These are phyloP conservation scores for Hipposideros armiger DNA, from an alignment of 2,113 vertebrate genomes.

Conservation along the genomic window DNA sequence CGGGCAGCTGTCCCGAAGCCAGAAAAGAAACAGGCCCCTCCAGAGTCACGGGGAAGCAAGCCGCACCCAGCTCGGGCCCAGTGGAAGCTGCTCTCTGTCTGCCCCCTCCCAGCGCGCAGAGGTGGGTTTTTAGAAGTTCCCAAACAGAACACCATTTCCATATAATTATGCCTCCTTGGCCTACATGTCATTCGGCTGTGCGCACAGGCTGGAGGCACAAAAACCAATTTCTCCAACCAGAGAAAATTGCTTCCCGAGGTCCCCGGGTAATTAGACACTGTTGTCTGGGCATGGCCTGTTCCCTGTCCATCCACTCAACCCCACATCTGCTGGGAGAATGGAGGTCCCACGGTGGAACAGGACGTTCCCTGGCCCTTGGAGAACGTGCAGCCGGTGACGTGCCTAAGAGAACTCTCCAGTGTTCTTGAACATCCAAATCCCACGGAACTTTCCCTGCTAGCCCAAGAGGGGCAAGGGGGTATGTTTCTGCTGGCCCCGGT, in stretches of 20 bases:
- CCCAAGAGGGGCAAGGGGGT: background rate
- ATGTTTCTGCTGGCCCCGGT: background rate
- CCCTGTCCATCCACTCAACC: background rate
- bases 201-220: slow-evolving; percentile 51
- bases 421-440: slow-evolving; percentile 36
- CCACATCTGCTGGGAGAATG: background rate
- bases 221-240: slow-evolving; percentile 69
- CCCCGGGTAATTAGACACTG: slow-evolving; percentile 59
- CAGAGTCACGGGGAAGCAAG: background rate
- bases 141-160: slow-evolving; percentile 67
- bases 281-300: slow-evolving; percentile 58
- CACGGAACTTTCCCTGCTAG: background rate
- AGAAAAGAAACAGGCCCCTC: background rate
- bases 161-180: slow-evolving; percentile 75
- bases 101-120: background rate
- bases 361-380: slow-evolving; percentile 40
- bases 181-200: slow-evolving; percentile 63
- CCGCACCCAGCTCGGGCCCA: background rate
- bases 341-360: background rate
- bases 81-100: background rate
- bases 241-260: slow-evolving; percentile 73
- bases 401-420: background rate
- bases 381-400: rapidly evolving
- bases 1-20: background rate
- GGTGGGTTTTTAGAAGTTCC: slow-evolving; percentile 52